phyloP scores from a whole-genome alignment of 2,113 vertebrate species.

The Colossoma macropomum region DNA sequence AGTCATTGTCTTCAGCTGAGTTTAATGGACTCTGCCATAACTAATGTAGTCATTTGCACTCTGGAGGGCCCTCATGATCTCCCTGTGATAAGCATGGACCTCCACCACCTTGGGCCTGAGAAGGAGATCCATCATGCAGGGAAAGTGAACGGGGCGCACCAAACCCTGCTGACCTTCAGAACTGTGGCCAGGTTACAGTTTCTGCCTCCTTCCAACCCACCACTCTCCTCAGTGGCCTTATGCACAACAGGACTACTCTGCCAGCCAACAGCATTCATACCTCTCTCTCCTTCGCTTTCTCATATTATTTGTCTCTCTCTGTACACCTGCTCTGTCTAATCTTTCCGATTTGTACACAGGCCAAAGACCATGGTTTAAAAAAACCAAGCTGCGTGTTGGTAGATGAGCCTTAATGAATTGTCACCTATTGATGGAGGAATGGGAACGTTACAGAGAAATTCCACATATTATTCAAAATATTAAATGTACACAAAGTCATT shows the following conservation, averaged over 20 bases:
- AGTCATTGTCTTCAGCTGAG: not conserved
- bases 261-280: conserved; percentile 32
- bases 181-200: conserved; percentile 42
- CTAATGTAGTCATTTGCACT: conserved; percentile 53
- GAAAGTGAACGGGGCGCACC: conserved; percentile 24
- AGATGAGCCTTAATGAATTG: no score
- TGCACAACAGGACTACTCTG: not conserved
- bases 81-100: conserved; percentile 42
- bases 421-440: no score
- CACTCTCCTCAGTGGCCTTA: conserved; percentile 41
- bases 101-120: not conserved
- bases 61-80: conserved; percentile 38
- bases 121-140: conserved; percentile 37
- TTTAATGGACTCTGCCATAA: conserved; percentile 53
- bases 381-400: no score
- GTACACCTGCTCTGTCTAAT: not conserved
- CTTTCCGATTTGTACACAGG: not conserved
- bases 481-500: no score
- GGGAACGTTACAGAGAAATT: no score
- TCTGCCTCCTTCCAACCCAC: conserved; percentile 1
- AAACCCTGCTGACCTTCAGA: conserved; percentile 48
- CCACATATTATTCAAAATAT: no score
- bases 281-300: not conserved
- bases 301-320: not conserved
- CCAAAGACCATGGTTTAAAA: not conserved